Percentiles rank a stretch among this genome's conserved stretches.
These are phyloP conservation scores for Oncorhynchus clarkii DNA, from an alignment of 2,113 vertebrate genomes.

Conservation along the genomic window DNA sequence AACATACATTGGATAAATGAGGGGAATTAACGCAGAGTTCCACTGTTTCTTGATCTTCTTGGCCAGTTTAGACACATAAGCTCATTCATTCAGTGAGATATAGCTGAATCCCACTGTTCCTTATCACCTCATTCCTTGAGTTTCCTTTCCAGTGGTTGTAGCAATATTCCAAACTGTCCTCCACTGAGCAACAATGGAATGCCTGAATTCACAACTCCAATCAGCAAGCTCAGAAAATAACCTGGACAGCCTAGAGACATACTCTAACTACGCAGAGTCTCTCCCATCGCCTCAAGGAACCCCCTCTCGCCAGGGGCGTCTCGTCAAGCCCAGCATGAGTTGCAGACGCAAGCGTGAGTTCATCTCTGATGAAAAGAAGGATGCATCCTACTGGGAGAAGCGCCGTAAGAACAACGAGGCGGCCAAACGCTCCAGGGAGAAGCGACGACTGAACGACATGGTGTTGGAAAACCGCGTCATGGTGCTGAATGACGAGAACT, in stretches of 20 bases:
- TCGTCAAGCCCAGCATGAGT: constrained; percentile 62
- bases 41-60: constrained; percentile 59
- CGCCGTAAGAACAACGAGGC: constrained; percentile 84
- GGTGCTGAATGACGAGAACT: constrained; percentile 80
- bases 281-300: constrained; percentile 47
- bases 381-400: constrained; percentile 83
- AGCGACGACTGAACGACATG: constrained; percentile 79
- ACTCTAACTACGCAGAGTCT: constrained; percentile 60
- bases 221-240: constrained; percentile 55
- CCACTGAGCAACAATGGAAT: constrained; percentile 72
- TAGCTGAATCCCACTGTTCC: background rate
- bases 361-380: constrained; percentile 83
- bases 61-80: constrained; percentile 53
- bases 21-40: constrained; percentile 45
- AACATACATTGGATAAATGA: constrained; percentile 62
- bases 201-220: constrained; percentile 61
- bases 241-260: constrained; percentile 60
- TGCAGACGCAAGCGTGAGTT: constrained; percentile 81
- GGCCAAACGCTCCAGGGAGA: constrained; percentile 81
- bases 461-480: constrained; percentile 80
- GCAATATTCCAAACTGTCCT: background rate
- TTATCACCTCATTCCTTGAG: constrained; percentile 2
- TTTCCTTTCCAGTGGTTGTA: constrained; percentile 29
- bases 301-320: constrained; percentile 54
- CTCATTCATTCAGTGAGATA: background rate